A percentile compares a stretch with the other conserved stretches of the same genome.
These are phyloP conservation scores for Agrochola macilenta DNA, from an alignment of 2,888 invertebrate genomes.

Conservation along the genomic window DNA sequence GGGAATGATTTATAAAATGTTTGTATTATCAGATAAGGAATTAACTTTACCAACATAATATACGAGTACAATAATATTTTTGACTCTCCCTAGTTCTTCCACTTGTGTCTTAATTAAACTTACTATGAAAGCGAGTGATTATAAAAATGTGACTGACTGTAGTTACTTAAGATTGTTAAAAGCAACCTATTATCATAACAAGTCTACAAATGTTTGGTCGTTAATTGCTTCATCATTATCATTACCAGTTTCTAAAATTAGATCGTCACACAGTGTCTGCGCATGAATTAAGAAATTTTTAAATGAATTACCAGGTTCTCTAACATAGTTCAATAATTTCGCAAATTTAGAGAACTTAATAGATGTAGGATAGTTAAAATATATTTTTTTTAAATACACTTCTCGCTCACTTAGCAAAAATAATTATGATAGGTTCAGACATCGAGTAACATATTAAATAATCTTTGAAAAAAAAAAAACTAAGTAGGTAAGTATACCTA, in stretches of 20 bases:
- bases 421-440: background rate
- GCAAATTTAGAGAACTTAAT: background rate
- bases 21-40: background rate
- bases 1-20: background rate
- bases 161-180: background rate
- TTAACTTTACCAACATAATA: background rate
- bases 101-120: background rate
- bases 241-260: slow-evolving; percentile 1
- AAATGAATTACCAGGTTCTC: background rate
- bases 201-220: background rate
- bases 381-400: too few species aligned
- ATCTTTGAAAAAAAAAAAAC: background rate
- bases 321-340: background rate
- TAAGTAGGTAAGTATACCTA: background rate
- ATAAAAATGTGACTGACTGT: background rate
- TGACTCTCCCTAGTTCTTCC: too few species aligned
- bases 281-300: background rate
- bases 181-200: background rate
- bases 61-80: background rate
- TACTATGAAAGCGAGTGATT: background rate
- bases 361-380: background rate
- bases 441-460: background rate
- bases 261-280: background rate
- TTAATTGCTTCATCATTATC: slow-evolving; percentile 25
- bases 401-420: background rate